phyloP scores from a whole-genome alignment of 2,888 invertebrate species.

The Apoderus coryli region DNA sequence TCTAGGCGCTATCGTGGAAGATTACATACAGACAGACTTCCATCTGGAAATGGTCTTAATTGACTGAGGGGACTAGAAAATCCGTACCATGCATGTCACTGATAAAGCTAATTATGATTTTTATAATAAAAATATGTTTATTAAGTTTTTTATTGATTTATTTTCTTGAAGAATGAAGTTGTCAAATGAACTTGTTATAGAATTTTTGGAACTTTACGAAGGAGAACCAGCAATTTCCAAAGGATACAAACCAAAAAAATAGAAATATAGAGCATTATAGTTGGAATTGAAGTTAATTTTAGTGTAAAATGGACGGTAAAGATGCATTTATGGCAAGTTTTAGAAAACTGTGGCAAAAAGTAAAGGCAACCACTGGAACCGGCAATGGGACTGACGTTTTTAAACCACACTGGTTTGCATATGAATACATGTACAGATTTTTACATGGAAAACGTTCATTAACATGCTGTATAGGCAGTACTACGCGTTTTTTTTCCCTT shows the following conservation, averaged over 20 bases:
- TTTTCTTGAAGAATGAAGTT: conserved; percentile 2
- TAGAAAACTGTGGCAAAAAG: conserved; percentile 31
- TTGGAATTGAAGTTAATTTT: conserved; percentile 26
- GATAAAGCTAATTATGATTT: too few relatives aligned
- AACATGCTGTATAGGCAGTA: too few relatives aligned
- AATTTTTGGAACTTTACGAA: conserved; percentile 29
- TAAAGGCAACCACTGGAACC: conserved; percentile 19
- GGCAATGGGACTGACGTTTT: conserved; percentile 19
- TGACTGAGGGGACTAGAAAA: too few relatives aligned
- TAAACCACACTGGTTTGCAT: conserved; percentile 35
- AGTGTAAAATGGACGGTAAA: conserved; percentile 31
- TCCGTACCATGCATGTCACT: too few relatives aligned
- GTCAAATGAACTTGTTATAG: conserved; percentile 2
- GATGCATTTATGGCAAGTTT: conserved; percentile 36
- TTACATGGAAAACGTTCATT: conserved; percentile 22
- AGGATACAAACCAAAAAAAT: conserved; percentile 28
- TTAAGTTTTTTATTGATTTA: conserved; percentile 2
- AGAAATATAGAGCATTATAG: conserved; percentile 31
- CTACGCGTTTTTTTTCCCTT: too few relatives aligned
- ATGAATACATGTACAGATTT: conserved; percentile 34
- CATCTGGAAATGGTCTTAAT: too few relatives aligned
- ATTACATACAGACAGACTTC: too few relatives aligned
- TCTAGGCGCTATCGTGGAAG: too few relatives aligned
- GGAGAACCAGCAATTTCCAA: conserved; percentile 27
- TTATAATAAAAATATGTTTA: too few relatives aligned